Evolutionary conservation across 2,797 vertebrate species (phyloP).

Genomic region (Pyrocephalus nanus): DNA sequence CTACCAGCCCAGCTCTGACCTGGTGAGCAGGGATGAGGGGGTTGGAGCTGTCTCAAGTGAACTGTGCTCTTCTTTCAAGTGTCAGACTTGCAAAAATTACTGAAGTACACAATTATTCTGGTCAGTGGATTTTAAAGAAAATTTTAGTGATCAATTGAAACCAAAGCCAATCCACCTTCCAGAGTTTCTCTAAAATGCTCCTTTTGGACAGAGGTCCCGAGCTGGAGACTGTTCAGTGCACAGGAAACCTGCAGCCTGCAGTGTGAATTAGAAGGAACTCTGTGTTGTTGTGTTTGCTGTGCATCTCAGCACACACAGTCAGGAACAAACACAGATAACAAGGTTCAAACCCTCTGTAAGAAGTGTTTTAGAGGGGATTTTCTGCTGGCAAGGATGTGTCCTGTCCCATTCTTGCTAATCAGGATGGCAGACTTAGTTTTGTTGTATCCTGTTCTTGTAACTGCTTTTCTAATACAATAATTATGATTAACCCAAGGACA

Average conservation of each 20-base stretch:
- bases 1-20: background rate
- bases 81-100: background rate
- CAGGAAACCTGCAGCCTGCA: background rate
- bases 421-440: background rate
- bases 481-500: background rate
- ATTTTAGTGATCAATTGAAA: background rate
- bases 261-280: background rate
- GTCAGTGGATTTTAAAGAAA: background rate
- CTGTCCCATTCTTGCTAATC: background rate
- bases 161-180: background rate
- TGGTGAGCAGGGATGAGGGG: background rate
- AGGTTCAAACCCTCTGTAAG: background rate
- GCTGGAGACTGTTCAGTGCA: background rate
- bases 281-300: background rate
- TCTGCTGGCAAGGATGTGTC: fast-evolving
- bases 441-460: background rate
- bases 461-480: background rate
- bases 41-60: background rate
- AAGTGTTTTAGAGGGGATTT: background rate
- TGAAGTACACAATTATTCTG: background rate
- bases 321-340: background rate
- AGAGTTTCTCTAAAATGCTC: background rate
- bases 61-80: background rate
- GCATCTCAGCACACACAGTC: too few species aligned
- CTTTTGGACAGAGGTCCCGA: background rate